These are phyloP conservation scores for Pseudopodoces humilis DNA, from an alignment of 2,113 vertebrate genomes.

Conservation along the genomic window DNA sequence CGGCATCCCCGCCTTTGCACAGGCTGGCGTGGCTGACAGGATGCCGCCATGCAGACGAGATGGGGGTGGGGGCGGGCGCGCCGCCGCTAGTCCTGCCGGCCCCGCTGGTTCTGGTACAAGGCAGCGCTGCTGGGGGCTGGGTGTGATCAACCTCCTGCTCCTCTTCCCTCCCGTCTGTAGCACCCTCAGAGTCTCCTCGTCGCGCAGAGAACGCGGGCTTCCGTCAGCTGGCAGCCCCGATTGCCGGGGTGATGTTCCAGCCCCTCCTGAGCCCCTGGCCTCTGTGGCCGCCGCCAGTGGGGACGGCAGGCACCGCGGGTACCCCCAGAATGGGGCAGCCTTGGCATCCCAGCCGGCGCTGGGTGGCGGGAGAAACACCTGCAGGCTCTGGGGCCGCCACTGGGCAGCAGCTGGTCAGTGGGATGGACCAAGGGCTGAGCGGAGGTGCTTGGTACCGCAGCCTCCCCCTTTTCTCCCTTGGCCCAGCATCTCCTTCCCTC, in stretches of 20 bases:
- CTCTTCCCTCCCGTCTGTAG: neutral
- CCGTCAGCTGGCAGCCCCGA: too few relatives aligned
- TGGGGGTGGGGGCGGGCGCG: neutral
- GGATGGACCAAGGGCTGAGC: neutral
- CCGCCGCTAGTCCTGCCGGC: neutral
- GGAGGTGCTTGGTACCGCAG: neutral
- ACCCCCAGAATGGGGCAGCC: too few relatives aligned
- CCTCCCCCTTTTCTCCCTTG: neutral
- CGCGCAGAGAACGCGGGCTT: too few relatives aligned
- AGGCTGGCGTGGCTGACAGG: too few relatives aligned
- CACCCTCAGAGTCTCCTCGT: neutral
- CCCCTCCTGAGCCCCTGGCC: neutral
- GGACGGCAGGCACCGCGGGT: rapidly evolving
- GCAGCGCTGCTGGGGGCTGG: neutral
- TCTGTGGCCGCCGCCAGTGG: neutral
- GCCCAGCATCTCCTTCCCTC: neutral
- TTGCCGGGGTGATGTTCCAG: neutral
- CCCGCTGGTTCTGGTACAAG: neutral
- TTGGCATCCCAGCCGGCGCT: neutral
- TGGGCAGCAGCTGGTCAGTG: neutral
- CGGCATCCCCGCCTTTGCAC: neutral
- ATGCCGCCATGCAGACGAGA: neutral
- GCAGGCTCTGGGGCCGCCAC: neutral
- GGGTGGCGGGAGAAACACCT: too few relatives aligned
- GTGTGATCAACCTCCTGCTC: neutral